Evolutionary conservation across 2,113 vertebrate species (phyloP).

Genomic region (Deroptyus accipitrinus): DNA sequence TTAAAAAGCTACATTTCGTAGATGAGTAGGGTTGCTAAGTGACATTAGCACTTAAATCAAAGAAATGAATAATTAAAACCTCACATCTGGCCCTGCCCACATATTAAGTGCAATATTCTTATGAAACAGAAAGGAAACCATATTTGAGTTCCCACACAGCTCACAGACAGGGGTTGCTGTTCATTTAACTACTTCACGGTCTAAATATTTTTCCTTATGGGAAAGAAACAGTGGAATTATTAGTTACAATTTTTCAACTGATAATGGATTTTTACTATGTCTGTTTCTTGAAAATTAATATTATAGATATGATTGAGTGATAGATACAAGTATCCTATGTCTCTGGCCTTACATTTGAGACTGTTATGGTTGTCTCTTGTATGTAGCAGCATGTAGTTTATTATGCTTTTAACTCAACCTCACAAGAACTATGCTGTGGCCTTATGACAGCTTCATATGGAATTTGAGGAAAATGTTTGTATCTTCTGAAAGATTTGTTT

Average conservation of each 20-base stretch:
- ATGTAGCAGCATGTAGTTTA: not conserved
- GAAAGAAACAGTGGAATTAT: not conserved
- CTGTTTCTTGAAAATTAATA: not conserved
- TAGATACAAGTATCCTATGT: not conserved
- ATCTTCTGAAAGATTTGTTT: not conserved
- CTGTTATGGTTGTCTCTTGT: not conserved
- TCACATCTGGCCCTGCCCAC: conserved; percentile 33
- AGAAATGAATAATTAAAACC: conserved; percentile 17
- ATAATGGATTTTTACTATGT: not conserved
- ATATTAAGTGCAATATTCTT: not conserved
- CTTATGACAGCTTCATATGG: not conserved
- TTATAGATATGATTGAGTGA: not conserved
- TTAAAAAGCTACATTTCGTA: not conserved
- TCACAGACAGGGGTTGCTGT: not conserved
- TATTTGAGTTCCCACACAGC: not conserved
- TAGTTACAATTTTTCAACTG: not conserved
- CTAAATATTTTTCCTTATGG: not conserved
- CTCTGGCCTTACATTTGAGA: not conserved
- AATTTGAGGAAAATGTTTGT: not conserved
- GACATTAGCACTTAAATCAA: not conserved
- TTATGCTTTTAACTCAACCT: not conserved
- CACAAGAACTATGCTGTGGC: not conserved
- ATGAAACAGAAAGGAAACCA: not conserved
- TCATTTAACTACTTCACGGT: not conserved
- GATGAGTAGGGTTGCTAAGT: conserved; percentile 37